Percentiles rank a stretch among this genome's conserved stretches.
phyloP scores from a whole-genome alignment of 2,888 invertebrate species.

The Agapostemon virescens region DNA sequence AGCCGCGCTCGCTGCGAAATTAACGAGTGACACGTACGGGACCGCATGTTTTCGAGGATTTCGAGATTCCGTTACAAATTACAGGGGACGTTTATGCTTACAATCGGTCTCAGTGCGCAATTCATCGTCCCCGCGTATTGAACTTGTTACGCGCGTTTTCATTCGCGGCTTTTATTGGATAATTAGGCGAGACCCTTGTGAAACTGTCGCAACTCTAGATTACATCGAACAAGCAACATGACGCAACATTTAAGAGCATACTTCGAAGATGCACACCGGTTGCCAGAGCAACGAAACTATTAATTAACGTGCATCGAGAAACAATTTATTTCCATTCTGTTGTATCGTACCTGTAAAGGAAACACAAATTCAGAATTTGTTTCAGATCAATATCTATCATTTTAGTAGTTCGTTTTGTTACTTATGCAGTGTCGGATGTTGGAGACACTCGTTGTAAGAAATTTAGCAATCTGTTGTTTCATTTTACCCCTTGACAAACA shows the following conservation, averaged over 20 bases:
- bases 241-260: background rate
- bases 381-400: no score
- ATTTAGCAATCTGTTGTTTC: no score
- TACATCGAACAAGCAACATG: background rate
- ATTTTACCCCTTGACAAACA: no score
- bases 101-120: conserved; percentile 20
- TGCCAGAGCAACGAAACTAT: background rate
- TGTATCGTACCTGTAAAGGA: background rate
- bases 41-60: conserved; percentile 38
- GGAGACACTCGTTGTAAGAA: no score
- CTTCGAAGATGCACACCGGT: background rate
- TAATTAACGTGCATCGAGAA: background rate
- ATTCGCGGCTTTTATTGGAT: conserved; percentile 36
- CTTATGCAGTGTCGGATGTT: no score
- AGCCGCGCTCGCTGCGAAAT: conserved; percentile 40
- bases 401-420: no score
- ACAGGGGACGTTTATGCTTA: conserved; percentile 33
- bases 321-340: background rate
- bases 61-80: conserved; percentile 55
- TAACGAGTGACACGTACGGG: conserved; percentile 54
- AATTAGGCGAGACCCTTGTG: conserved; percentile 15
- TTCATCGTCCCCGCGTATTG: conserved; percentile 29
- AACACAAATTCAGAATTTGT: no score
- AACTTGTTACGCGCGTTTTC: conserved; percentile 24
- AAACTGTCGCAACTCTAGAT: conserved; percentile 5